Base-by-base conservation (phyloP, 1,140 invertebrate species). In the Neodiprion virginianus region DNA sequence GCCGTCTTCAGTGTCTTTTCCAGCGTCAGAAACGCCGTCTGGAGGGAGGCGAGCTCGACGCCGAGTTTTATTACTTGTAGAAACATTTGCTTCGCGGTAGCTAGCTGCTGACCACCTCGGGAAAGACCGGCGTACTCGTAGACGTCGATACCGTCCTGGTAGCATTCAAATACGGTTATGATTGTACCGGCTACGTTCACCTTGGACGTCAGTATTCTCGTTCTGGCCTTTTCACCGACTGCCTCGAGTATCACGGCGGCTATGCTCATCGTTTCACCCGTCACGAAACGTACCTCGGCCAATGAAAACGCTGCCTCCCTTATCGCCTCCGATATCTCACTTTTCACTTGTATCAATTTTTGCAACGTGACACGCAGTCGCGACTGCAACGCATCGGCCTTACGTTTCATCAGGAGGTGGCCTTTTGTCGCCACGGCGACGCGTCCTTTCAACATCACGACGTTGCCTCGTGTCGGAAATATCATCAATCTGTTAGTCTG, bases 391-490 rank as follows among this genome's bases (percentile, higher is more conserved):
- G 93, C 93, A 90, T 94, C 93, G 50, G 93, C 92, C 83, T 94
- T 94, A 83, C 94, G 94, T 84, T 95, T 94, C 73, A 94, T 78
- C 49, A 94, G 86, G 83, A 91, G 92, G 82, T 94, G 93, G 68
- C 93, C 93, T 79, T 93, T 94, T 78, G 94, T 91, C 47, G 93
- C 93, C 48, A 92, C 21, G 8, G 17, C 14, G 7, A 11, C 48
- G 65, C 49, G 70, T 61, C n/a, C 10, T n/a, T 11, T 61, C 53
- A 61, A 61, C 10, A 11, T 11, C 10, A 11, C 10, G 10, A 11
- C 10, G n/a, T 61, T 97, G 96, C 97, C 97, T 90, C 97, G 92
- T 81, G 96, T 97, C 81, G 97, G 97, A 90, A 98, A 98, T 89
- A 98, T 94, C 71, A 95, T 91, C 83, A 98, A 91, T 87, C 93